These are phyloP conservation scores for Magallana gigas DNA, from an alignment of 1,140 invertebrate species.

Conservation along the genomic window DNA sequence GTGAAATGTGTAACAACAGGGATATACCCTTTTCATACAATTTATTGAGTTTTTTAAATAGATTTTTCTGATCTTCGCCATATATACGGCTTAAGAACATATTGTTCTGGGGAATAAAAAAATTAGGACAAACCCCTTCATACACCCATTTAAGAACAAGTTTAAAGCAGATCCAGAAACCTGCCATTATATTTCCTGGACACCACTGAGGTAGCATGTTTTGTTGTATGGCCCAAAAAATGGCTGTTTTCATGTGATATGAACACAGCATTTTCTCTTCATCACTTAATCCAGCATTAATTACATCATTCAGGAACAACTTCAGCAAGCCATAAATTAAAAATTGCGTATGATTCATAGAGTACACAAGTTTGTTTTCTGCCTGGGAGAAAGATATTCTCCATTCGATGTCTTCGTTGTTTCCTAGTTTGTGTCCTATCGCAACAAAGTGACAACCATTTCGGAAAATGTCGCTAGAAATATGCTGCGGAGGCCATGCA, in stretches of 20 bases:
- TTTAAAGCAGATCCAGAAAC: conserved; percentile 39
- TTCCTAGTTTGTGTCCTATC: conserved; percentile 6
- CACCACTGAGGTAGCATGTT: neutral
- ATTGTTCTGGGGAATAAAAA: conserved; percentile 54
- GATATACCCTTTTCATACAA: neutral
- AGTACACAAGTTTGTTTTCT: conserved; percentile 30
- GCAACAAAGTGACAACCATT: conserved; percentile 49
- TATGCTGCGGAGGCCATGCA: neutral
- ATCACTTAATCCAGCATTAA: neutral
- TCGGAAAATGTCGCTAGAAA: conserved; percentile 29
- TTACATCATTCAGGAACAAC: conserved; percentile 39
- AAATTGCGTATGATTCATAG: conserved; percentile 48
- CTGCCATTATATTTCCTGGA: neutral
- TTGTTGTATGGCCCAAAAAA: conserved; percentile 49
- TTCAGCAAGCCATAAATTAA: conserved; percentile 46
- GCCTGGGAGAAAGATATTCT: conserved; percentile 52
- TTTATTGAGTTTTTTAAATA: neutral
- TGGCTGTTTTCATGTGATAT: conserved; percentile 48
- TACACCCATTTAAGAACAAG: conserved; percentile 40
- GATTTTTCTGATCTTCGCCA: neutral
- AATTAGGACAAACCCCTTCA: conserved; percentile 46
- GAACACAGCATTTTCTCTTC: conserved; percentile 42
- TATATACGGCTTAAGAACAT: conserved; percentile 43
- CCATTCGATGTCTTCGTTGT: conserved; percentile 36
- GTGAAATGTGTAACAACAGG: neutral